Conservation (phyloP, 2,888 invertebrate genomes). For the Oscheius myriophilus region DNA sequence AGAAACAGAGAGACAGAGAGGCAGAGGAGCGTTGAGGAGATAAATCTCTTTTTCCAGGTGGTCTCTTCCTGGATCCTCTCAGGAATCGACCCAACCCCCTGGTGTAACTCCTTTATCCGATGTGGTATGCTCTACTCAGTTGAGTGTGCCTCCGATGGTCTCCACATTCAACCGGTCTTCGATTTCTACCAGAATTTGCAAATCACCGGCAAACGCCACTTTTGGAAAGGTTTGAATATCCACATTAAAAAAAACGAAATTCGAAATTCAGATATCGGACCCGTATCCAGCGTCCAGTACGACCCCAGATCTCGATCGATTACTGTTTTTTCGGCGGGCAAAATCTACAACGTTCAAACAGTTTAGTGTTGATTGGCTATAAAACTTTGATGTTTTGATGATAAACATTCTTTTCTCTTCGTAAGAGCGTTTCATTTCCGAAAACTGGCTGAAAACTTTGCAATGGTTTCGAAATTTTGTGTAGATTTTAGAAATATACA, state of each 20-base stretch:
- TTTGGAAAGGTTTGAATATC: slow-evolving; percentile 30
- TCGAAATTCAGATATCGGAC: slow-evolving; percentile 2
- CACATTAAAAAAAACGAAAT: not conserved
- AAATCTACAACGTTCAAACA: slow-evolving; percentile 30
- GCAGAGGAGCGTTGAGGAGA: not conserved
- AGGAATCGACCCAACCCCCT: slow-evolving; percentile 28
- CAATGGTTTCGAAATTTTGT: too few species aligned
- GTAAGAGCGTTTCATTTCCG: too few species aligned
- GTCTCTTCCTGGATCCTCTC: slow-evolving; percentile 30
- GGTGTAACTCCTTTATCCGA: slow-evolving; percentile 47
- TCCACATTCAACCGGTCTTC: slow-evolving; percentile 35
- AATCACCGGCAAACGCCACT: slow-evolving; percentile 32
- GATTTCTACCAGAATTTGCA: slow-evolving; percentile 46
- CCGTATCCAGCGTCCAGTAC: slow-evolving; percentile 40
- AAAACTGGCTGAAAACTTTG: too few species aligned
- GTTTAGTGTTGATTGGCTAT: not conserved
- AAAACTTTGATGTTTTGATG: slow-evolving; percentile 6
- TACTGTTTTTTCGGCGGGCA: slow-evolving; percentile 35
- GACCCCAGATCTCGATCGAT: slow-evolving; percentile 43
- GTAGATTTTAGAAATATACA: too few species aligned
- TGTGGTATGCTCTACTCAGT: slow-evolving; percentile 46
- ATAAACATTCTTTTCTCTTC: too few species aligned
- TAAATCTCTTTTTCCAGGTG: slow-evolving; percentile 30
- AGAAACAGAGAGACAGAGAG: too few species aligned
- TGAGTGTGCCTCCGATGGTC: slow-evolving; percentile 26